These are phyloP conservation scores for Sebastes itinus DNA, from an alignment of 2,797 vertebrate species.

Conservation along the genomic window DNA sequence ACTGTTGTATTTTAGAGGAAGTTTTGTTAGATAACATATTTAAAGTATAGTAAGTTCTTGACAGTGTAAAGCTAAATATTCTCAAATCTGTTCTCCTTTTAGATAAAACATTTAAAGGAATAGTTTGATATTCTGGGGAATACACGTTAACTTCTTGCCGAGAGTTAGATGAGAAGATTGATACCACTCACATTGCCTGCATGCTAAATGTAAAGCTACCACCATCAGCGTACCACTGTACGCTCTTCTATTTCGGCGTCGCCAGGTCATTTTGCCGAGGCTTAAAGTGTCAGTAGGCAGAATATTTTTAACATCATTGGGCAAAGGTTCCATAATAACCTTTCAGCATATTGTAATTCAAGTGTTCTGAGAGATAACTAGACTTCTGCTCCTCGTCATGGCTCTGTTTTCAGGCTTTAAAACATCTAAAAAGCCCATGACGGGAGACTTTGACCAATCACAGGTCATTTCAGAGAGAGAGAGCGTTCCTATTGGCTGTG, in stretches of 20 bases:
- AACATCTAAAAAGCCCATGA: too few relatives aligned
- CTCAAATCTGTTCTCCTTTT: background rate
- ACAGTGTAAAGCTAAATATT: background rate
- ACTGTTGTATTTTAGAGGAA: background rate
- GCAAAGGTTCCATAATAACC: too few relatives aligned
- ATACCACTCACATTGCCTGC: background rate
- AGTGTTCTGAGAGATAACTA: too few relatives aligned
- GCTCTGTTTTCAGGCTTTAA: too few relatives aligned
- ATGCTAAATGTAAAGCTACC: background rate
- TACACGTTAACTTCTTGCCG: background rate
- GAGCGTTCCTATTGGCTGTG: too few relatives aligned
- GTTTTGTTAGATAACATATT: background rate
- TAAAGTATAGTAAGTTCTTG: background rate
- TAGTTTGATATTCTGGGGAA: background rate
- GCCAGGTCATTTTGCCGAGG: too few relatives aligned
- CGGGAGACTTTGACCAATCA: too few relatives aligned
- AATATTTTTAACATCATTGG: too few relatives aligned
- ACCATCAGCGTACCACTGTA: background rate
- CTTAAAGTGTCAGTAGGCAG: too few relatives aligned
- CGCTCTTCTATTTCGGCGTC: too few relatives aligned
- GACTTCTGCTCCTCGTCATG: rapidly evolving
- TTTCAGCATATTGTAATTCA: too few relatives aligned
- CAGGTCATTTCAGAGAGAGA: too few relatives aligned
- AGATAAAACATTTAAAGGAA: background rate
- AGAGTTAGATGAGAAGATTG: background rate